A percentile compares a stretch with the other conserved stretches of the same genome.
These are phyloP conservation scores for Carlito syrichta DNA, from an alignment of 2,113 vertebrate species.

Conservation along the genomic window DNA sequence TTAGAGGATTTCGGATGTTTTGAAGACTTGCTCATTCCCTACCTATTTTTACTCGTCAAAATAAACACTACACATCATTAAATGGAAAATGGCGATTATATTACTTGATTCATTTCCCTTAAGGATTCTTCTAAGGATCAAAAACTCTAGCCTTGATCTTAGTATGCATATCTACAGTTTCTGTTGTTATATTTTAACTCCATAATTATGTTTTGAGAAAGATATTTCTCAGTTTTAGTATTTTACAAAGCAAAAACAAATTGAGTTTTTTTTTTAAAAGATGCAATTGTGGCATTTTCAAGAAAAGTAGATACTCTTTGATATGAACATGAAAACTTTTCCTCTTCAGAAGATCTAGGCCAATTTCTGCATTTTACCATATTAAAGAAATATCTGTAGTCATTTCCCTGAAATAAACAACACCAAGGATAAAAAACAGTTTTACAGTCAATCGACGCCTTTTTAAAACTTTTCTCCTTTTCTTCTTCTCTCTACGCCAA, in stretches of 20 bases:
- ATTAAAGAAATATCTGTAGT: slow-evolving; percentile 32
- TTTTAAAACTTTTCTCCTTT: slow-evolving; percentile 11
- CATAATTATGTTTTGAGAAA: slow-evolving; percentile 44
- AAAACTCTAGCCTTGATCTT: slow-evolving; percentile 41
- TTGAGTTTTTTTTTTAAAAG: background rate
- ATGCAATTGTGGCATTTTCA: slow-evolving; percentile 33
- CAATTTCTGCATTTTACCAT: slow-evolving; percentile 5
- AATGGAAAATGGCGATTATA: background rate
- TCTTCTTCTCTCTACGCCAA: background rate
- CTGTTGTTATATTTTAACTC: slow-evolving; percentile 23
- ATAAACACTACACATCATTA: slow-evolving; percentile 46
- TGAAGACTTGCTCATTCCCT: slow-evolving; percentile 29
- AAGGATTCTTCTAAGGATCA: slow-evolving; percentile 37
- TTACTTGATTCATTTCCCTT: slow-evolving; percentile 32
- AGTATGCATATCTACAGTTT: background rate
- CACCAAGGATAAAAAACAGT: background rate
- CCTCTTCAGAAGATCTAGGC: slow-evolving; percentile 22
- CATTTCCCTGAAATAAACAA: slow-evolving; percentile 43
- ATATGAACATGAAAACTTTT: slow-evolving; percentile 41
- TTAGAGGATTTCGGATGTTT: background rate
- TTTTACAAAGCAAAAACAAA: slow-evolving; percentile 54
- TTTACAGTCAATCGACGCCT: background rate
- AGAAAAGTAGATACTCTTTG: background rate
- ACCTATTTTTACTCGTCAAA: slow-evolving; percentile 25
- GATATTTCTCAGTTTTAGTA: slow-evolving; percentile 32